phyloP scores from a whole-genome alignment of 2,113 vertebrate species.

The Tupaia chinensis region DNA sequence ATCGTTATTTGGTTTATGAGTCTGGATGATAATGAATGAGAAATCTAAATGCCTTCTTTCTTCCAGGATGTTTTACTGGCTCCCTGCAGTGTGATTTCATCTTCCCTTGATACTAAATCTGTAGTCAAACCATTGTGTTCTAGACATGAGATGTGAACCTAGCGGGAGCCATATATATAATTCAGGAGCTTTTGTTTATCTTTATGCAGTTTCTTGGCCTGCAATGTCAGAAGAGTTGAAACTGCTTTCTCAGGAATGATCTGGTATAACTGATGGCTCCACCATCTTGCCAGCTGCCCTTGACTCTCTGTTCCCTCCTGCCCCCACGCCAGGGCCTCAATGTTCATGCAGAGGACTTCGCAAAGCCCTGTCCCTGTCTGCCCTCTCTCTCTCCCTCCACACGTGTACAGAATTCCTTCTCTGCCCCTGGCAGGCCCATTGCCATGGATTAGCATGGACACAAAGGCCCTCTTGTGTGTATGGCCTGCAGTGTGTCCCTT shows the following conservation, averaged over 20 bases:
- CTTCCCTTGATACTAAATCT: background rate
- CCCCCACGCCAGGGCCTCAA: too few species aligned
- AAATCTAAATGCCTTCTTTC: background rate
- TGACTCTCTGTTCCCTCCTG: rapidly evolving
- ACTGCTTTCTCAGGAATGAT: background rate
- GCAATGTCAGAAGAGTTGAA: background rate
- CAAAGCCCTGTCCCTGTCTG: rapidly evolving
- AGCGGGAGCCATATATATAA: rapidly evolving
- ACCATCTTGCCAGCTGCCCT: rapidly evolving
- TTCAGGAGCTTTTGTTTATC: background rate
- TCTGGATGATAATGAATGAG: background rate
- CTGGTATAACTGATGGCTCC: background rate
- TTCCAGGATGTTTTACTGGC: background rate
- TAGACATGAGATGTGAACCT: background rate
- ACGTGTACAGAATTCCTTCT: background rate
- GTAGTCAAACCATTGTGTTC: background rate
- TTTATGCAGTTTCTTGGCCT: background rate
- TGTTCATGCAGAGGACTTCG: background rate
- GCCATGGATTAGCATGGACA: rapidly evolving
- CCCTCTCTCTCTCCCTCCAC: rapidly evolving
- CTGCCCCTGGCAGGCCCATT: rapidly evolving
- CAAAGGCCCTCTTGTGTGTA: rapidly evolving
- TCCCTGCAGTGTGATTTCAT: background rate
- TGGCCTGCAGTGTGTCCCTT: background rate
- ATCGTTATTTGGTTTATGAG: background rate